These are phyloP conservation scores for Pygoscelis adeliae DNA, from an alignment of 2,113 vertebrate genomes.

Conservation along the genomic window DNA sequence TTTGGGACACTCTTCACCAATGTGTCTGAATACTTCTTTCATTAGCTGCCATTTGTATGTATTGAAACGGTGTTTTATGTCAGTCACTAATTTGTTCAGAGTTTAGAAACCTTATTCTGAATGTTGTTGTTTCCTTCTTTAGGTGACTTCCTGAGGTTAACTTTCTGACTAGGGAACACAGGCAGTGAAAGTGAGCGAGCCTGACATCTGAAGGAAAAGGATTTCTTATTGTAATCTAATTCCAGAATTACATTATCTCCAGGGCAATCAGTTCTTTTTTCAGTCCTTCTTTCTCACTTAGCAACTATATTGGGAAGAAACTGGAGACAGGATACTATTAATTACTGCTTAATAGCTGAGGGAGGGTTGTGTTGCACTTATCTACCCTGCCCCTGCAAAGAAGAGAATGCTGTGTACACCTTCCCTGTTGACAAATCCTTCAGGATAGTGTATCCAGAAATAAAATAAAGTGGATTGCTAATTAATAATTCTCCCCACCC, in stretches of 20 bases:
- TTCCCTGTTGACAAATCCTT: neutral
- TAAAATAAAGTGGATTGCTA: neutral
- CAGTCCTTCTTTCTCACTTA: neutral
- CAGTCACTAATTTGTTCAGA: neutral
- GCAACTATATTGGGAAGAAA: neutral
- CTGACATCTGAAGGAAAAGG: neutral
- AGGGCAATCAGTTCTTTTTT: neutral
- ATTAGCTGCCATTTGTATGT: neutral
- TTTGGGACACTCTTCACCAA: neutral
- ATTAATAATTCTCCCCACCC: neutral
- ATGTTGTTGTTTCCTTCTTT: neutral
- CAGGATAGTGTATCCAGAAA: neutral
- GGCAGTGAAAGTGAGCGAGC: neutral
- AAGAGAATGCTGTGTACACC: neutral
- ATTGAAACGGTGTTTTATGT: neutral
- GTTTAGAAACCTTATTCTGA: neutral
- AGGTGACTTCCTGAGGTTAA: neutral
- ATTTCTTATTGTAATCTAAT: neutral
- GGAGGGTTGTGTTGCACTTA: neutral
- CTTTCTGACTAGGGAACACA: neutral
- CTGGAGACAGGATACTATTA: neutral
- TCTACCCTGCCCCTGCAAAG: neutral
- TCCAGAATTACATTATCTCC: neutral
- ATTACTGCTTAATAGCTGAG: neutral
- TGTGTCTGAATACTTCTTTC: neutral